Evolutionary conservation across 2,797 vertebrate species (phyloP).

Genomic region (Pristis pectinata): DNA sequence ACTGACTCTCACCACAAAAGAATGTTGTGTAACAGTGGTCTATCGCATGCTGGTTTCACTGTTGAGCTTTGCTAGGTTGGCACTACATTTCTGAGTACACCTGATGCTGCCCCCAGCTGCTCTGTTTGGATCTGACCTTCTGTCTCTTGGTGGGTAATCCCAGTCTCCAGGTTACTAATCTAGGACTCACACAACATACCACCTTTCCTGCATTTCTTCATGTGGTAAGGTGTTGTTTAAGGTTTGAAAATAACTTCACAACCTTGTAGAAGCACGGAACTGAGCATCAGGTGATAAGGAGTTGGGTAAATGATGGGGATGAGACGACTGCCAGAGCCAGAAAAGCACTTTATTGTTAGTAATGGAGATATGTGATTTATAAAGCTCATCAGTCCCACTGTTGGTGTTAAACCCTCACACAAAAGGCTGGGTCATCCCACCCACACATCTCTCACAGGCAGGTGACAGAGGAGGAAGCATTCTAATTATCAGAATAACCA

Average conservation of each 20-base stretch:
- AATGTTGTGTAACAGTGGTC: no score
- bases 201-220: background rate
- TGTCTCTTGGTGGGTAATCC: no score
- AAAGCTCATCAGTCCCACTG: background rate
- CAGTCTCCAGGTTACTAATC: no score
- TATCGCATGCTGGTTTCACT: no score
- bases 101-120: no score
- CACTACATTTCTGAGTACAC: no score
- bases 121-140: no score
- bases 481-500: background rate
- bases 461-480: background rate
- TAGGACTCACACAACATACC: no score
- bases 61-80: no score
- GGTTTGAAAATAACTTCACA: background rate
- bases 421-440: background rate
- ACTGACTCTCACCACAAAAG: no score
- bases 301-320: background rate
- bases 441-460: background rate
- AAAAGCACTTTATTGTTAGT: conserved; percentile 23
- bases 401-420: background rate
- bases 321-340: background rate
- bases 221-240: background rate
- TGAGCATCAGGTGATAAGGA: background rate
- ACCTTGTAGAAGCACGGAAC: no score
- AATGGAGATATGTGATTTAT: background rate